Evolutionary conservation across 2,113 vertebrate genomes (phyloP).

Genomic region (Petromus typicus): DNA sequence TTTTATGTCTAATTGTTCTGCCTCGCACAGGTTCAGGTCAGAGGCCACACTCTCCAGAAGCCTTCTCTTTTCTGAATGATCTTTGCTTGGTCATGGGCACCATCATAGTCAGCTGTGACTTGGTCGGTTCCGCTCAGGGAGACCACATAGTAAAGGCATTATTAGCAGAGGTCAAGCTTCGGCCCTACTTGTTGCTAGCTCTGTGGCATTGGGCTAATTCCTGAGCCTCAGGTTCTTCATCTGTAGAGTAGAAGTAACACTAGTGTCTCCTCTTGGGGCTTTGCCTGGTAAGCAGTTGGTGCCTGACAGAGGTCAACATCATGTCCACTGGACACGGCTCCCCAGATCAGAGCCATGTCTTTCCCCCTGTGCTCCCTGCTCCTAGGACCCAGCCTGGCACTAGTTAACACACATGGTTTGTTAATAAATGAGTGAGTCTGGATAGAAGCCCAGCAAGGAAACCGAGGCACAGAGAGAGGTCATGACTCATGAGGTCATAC

Average conservation of each 20-base stretch:
- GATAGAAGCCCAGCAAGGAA: background rate
- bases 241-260: background rate
- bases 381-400: background rate
- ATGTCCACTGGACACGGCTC: background rate
- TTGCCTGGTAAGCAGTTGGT: background rate
- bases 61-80: background rate
- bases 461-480: background rate
- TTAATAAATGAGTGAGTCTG: background rate
- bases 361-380: background rate
- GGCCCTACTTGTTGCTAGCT: background rate
- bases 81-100: background rate
- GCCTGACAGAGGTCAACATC: background rate
- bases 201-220: background rate
- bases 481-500: background rate
- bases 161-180: background rate
- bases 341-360: background rate
- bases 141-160: background rate
- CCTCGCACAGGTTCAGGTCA: background rate
- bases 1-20: background rate
- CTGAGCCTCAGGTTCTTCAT: conserved; percentile 2
- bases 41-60: conserved; percentile 8
- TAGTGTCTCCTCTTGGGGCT: background rate
- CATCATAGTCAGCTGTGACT: background rate
- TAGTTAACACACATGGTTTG: background rate
- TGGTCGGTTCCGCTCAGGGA: background rate